Conservation (phyloP, 2,888 invertebrate species). For the Mimas tiliae region DNA sequence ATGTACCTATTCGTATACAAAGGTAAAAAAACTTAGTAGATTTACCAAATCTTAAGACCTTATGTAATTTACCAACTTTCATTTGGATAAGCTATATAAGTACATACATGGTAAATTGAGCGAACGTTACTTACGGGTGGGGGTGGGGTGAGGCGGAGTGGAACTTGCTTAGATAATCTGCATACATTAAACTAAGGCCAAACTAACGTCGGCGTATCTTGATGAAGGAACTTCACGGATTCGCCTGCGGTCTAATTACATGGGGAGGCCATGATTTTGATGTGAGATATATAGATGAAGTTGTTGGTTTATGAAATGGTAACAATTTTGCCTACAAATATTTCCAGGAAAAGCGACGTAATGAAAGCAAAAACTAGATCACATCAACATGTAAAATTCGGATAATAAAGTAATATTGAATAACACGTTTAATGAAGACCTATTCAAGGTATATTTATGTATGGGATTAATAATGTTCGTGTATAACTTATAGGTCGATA, state of each 20-base stretch:
- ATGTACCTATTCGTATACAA: too few relatives aligned
- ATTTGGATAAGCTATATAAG: neutral
- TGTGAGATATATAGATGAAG: slow-evolving; percentile 22
- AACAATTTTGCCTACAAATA: too few relatives aligned
- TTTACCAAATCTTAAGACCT: neutral
- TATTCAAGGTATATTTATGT: neutral
- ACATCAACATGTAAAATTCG: too few relatives aligned
- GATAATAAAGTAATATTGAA: too few relatives aligned
- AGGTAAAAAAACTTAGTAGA: too few relatives aligned
- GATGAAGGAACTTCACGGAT: slow-evolving; percentile 77
- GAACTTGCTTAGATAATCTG: slow-evolving; percentile 84
- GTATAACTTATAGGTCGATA: too few relatives aligned
- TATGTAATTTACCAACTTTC: neutral
- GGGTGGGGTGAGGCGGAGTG: slow-evolving; percentile 52
- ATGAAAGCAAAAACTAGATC: too few relatives aligned
- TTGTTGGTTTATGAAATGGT: neutral
- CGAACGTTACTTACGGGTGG: slow-evolving; percentile 57
- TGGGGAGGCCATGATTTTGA: slow-evolving; percentile 56
- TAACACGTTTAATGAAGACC: neutral
- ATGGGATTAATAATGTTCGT: too few relatives aligned
- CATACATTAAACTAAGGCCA: slow-evolving; percentile 83
- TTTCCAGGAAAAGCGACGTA: too few relatives aligned
- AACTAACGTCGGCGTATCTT: slow-evolving; percentile 79
- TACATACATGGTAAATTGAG: slow-evolving; percentile 57
- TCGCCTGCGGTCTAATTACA: slow-evolving; percentile 76